Base-by-base conservation (phyloP, 35 echinoderm and acorn worm species). In the Nesometra sesokonis region DNA sequence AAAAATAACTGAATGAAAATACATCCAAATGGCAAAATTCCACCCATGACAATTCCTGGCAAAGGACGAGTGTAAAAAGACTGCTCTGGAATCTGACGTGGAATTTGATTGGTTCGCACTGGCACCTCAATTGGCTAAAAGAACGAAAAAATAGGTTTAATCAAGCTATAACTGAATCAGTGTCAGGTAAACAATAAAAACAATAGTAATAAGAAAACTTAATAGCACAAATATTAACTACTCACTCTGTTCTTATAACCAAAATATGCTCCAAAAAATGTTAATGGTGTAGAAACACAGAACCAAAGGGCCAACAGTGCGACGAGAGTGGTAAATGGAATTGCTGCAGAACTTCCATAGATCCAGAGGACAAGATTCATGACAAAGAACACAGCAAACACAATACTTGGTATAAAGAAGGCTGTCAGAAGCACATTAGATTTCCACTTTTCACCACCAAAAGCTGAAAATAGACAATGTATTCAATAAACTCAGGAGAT, bases 1-100 rank as follows among this genome's bases (percentile, higher is more conserved):
- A 99, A 99, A 84, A 99, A 99, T 3, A 99, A 82, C 86, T 99
- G 96, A 52, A 99, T 99, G 88, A 99, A 99, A 46, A 99, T 99
- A 52, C 96, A 94, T 35, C 96, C 96, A 80, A 99, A 99, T 27
- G 96, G 96, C 17, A 99, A 85, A 36, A 99, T 89, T 78, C 96
- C 96, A 9, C 96, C 96, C 96, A 99, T 99, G 39, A 99, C 82
- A 82, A 99, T 99, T 0, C 96, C 96, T 17, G 96, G 96, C 13
- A 99, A 52, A 0, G 96, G 96, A 31, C 86, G 85, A 77, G 92
- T 99, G 96, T 99, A 99, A 80, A 99, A 99, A 67, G 96, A 94
- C 83, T 99, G 96, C 32, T 99, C 96, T 31, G 96, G 96, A 52
- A 99, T 99, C 90, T 99, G 96, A 29, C 96, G 87, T 0, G 96